Evolutionary conservation across 2,797 vertebrate genomes (phyloP).

Genomic region (Pachyuromys duprasi): DNA sequence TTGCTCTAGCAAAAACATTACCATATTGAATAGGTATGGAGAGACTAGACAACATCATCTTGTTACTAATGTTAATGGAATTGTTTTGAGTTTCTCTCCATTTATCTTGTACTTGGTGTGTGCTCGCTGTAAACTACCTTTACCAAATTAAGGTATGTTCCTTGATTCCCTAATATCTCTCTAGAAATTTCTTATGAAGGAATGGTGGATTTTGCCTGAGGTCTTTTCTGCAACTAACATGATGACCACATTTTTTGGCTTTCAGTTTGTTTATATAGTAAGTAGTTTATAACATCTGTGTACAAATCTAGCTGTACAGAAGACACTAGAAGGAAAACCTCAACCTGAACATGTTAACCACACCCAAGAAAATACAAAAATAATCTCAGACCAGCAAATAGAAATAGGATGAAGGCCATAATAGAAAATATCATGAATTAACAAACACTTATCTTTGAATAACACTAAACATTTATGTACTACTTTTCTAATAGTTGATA

Average conservation of each 20-base stretch:
- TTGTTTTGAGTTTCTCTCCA: neutral
- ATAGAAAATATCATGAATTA: neutral
- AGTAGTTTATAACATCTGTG: neutral
- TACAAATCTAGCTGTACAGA: neutral
- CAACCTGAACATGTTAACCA: neutral
- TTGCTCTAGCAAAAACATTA: neutral
- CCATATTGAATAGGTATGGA: neutral
- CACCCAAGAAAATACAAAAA: neutral
- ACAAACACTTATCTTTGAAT: neutral
- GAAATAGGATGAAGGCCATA: neutral
- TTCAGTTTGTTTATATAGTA: neutral
- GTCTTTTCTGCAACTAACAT: neutral
- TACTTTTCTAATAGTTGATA: neutral
- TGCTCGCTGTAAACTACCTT: neutral
- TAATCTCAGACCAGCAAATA: neutral
- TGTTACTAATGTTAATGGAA: neutral
- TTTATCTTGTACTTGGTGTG: neutral
- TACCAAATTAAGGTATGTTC: neutral
- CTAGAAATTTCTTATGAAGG: neutral
- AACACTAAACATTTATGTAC: neutral
- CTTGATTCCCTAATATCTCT: neutral
- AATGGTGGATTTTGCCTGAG: neutral
- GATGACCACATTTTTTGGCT: neutral
- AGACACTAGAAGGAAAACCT: neutral
- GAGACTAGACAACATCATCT: neutral